Conservation (phyloP, 2,113 vertebrate species). For the Pygoscelis antarcticus region DNA sequence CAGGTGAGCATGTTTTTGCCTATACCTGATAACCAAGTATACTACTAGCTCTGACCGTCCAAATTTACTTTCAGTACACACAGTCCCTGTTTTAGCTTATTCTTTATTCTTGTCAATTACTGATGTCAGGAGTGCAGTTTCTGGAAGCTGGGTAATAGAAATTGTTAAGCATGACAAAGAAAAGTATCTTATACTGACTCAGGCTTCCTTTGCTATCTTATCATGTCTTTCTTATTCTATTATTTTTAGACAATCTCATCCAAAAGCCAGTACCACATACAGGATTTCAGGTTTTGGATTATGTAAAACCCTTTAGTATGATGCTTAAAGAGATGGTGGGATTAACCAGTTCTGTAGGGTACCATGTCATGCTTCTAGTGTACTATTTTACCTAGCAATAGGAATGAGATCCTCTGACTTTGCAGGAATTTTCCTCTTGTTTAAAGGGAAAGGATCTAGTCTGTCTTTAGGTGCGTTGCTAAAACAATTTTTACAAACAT, state of each 20-base stretch:
- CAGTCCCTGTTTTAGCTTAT: background rate
- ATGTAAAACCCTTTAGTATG: background rate
- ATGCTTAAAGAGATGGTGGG: background rate
- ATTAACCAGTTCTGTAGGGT: background rate
- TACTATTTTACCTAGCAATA: background rate
- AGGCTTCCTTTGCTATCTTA: background rate
- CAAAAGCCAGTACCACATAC: background rate
- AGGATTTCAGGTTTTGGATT: background rate
- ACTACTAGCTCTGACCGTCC: background rate
- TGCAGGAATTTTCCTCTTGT: background rate
- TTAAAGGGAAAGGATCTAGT: background rate
- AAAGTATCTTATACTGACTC: background rate
- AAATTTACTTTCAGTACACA: background rate
- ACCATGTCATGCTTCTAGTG: background rate
- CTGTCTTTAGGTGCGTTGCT: background rate
- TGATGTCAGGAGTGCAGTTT: background rate
- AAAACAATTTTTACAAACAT: background rate
- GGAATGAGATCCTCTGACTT: background rate
- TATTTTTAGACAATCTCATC: background rate
- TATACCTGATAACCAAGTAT: background rate
- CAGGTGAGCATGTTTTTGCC: background rate
- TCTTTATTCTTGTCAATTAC: conserved; percentile 34
- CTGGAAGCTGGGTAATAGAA: background rate
- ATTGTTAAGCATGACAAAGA: background rate
- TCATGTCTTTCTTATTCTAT: background rate